Conservation (phyloP, 2,888 invertebrate species). For the Agonopterix subpropinquella region DNA sequence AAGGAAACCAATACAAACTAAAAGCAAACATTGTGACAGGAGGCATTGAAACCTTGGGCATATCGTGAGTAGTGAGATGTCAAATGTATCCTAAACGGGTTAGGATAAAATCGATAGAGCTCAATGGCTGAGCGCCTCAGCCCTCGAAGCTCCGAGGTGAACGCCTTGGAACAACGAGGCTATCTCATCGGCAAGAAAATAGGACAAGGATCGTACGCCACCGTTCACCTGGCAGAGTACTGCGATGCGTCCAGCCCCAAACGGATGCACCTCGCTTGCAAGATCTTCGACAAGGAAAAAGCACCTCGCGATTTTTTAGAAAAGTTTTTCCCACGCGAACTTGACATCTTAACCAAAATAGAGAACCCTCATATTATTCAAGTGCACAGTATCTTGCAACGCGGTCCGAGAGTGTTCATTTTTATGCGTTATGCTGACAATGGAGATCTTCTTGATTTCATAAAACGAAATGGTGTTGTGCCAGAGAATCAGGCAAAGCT, state of each 20-base stretch:
- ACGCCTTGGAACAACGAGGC: slow-evolving; percentile 89
- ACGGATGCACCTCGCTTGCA: slow-evolving; percentile 88
- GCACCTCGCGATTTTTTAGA: slow-evolving; percentile 92
- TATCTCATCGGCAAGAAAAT: slow-evolving; percentile 91
- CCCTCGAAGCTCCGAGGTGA: slow-evolving; percentile 88
- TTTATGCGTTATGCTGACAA: slow-evolving; percentile 95
- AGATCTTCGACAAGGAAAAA: slow-evolving; percentile 93
- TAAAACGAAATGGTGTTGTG: slow-evolving; percentile 84
- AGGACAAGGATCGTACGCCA: slow-evolving; percentile 94
- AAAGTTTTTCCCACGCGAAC: slow-evolving; percentile 95
- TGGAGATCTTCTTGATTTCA: slow-evolving; percentile 91
- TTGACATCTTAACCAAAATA: slow-evolving; percentile 91
- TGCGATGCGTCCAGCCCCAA: slow-evolving; percentile 82
- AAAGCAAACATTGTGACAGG: slow-evolving; percentile 59
- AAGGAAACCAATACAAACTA: slow-evolving; percentile 46
- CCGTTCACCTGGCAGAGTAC: slow-evolving; percentile 90
- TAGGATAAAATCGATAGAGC: slow-evolving; percentile 71
- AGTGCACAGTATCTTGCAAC: slow-evolving; percentile 90
- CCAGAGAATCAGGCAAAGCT: slow-evolving; percentile 86
- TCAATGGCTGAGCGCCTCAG: slow-evolving; percentile 83
- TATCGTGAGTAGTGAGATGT: slow-evolving; percentile 68
- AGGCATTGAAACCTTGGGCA: slow-evolving; percentile 56
- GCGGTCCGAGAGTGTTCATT: slow-evolving; percentile 89
- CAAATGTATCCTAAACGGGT: slow-evolving; percentile 76
- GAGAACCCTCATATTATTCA: slow-evolving; percentile 94